phyloP scores from a whole-genome alignment of 1,140 invertebrate genomes.

The Myzus persicae region DNA sequence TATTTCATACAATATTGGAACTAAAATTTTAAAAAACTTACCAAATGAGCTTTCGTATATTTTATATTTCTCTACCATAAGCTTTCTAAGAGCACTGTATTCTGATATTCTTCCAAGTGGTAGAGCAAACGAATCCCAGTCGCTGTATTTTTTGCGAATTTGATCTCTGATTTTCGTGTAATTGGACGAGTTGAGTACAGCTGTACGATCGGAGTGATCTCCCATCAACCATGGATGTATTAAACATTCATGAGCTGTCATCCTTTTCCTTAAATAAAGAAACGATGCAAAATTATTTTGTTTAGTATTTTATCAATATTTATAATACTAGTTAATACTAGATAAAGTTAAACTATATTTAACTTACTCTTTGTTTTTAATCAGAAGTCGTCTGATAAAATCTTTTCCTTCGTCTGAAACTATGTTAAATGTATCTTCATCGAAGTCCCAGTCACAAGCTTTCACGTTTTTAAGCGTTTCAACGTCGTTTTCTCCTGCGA shows the following conservation, averaged over 20 bases:
- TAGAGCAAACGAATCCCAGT: conserved; percentile 91
- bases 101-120: conserved; percentile 96
- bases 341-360: neutral
- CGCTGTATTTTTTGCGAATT: conserved; percentile 83
- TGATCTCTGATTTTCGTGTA: conserved; percentile 88
- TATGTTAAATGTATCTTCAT: conserved; percentile 89
- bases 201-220: conserved; percentile 77
- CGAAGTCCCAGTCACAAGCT: conserved; percentile 98
- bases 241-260: conserved; percentile 97
- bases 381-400: conserved; percentile 91
- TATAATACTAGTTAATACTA: too few relatives aligned
- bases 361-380: conserved; percentile 93
- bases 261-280: conserved; percentile 79
- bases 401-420: conserved; percentile 98
- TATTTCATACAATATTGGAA: neutral
- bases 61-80: conserved; percentile 94
- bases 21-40: conserved; percentile 66
- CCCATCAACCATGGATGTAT: conserved; percentile 94
- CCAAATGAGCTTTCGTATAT: conserved; percentile 96
- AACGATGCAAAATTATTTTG: neutral
- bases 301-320: neutral
- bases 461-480: conserved; percentile 98
- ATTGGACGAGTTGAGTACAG: conserved; percentile 79
- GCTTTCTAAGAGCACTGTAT: conserved; percentile 95
- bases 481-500: conserved; percentile 97